Evolutionary conservation across 2,888 invertebrate genomes (phyloP).

Genomic region (Drosophila dives): DNA sequence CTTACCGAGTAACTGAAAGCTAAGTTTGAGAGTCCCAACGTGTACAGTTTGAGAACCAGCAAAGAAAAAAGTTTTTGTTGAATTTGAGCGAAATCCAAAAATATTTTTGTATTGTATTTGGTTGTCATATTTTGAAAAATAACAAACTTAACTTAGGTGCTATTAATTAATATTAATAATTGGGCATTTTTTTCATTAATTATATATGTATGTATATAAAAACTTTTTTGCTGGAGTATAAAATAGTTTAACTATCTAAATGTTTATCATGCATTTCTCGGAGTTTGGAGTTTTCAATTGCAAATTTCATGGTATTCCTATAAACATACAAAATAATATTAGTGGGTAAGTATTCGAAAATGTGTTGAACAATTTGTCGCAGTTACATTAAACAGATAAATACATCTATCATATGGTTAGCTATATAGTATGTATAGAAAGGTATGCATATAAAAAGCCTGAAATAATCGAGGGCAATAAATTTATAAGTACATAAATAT

Average conservation of each 20-base stretch:
- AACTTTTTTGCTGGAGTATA: constrained; percentile 60
- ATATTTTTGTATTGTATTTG: constrained; percentile 66
- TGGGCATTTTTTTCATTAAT: constrained; percentile 16
- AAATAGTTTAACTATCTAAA: constrained; percentile 77
- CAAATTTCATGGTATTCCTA: constrained; percentile 49
- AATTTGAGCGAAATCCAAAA: constrained; percentile 75
- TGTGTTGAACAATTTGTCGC: constrained; percentile 28
- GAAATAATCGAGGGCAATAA: constrained; percentile 67
- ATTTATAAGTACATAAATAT: constrained; percentile 54
- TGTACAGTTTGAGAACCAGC: constrained; percentile 21
- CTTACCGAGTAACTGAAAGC: not conserved
- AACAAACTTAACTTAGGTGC: constrained; percentile 77
- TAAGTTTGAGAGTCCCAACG: constrained; percentile 8
- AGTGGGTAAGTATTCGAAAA: constrained; percentile 29
- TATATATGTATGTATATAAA: constrained; percentile 50
- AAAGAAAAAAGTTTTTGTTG: constrained; percentile 6
- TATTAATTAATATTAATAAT: constrained; percentile 56
- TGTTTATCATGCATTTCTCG: constrained; percentile 55
- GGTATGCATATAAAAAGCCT: constrained; percentile 62
- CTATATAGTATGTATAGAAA: constrained; percentile 20
- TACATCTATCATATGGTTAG: constrained; percentile 25
- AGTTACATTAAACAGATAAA: constrained; percentile 28
- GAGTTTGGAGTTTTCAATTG: constrained; percentile 44
- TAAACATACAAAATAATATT: constrained; percentile 9
- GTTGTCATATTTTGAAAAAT: constrained; percentile 70